Base-by-base conservation (phyloP, 2,113 vertebrate genomes). In the Varanus salvator region DNA sequence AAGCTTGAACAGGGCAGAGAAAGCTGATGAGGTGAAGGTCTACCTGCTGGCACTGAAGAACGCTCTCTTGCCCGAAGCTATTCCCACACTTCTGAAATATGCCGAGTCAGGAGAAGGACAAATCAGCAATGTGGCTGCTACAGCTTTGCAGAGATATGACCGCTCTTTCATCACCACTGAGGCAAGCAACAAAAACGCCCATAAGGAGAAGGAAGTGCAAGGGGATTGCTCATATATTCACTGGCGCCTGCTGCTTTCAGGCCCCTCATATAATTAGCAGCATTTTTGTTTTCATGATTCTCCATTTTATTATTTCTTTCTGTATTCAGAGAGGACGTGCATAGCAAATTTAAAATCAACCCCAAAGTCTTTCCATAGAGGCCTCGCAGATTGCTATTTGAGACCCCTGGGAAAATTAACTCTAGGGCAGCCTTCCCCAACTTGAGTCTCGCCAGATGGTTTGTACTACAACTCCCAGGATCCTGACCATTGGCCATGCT, bases 21-120 rank as follows among this genome's bases (percentile, higher is more conserved):
- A 96, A 15, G 98, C 97, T 74, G 97, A 98, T 1, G 98, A 99
- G 14, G 96, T 98, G 57, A 97, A 95, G 95, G 98, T 98, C 97
- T 98, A 98, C 94, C 96, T 99, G 82, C 96, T 99, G 94, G 98
- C 98, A 25, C 93, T 99, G 92, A 99, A 99, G 95, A 99, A 99
- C 0, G 98, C 99, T 0, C 93, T 99, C 80, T 97, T 99, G 54
- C 98, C 98, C 0, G 98, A 99, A 92, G 98, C 97, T 81, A 97
- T 99, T 94, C 98, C 98, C 0, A 85, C 98, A 71, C 97, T 99
- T 38, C 94, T 98, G 25, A 98, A 97, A 95, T 98, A 98, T 0
- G 96, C 98, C 0, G 99, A 99, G 94, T 97, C 98, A 0, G 98
- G 98, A 83, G 97, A 98, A 21, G 99, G 99, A 1, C 95, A 97